Evolutionary conservation across 92 coral and sea anemone species (phyloP), one percentile per base, ranked within the genome.

Genomic region (Scolanthus callimorphus): DNA sequence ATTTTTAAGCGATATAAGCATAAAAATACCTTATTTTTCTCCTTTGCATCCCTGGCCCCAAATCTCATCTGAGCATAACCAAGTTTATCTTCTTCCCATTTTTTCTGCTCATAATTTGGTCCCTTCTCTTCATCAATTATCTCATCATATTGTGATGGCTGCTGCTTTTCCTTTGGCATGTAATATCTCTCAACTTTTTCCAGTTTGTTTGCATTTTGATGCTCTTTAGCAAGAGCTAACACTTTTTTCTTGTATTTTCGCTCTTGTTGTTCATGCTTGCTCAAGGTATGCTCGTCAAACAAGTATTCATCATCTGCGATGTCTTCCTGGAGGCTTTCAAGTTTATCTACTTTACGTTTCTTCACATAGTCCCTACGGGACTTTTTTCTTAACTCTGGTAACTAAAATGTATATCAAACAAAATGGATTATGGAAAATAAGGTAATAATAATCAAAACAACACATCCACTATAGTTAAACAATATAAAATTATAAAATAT

Each of bases 11-110:
- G n/a, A n/a, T n/a, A n/a, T n/a, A n/a, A n/a, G n/a, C n/a, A n/a
- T n/a, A n/a, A n/a, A n/a, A n/a, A n/a, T 49, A 94, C 99, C 88
- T 94, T 94, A 46, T 75, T 94, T 56, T 90, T 94, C n/a, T 76
- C 60, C 61, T 84, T 94, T 2, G 99, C 99, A 74, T 94, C 97
- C 53, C 78, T 89, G 2, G 99, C 99, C n/a, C 99, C 99, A 82
- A 94, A 82, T 27, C 76, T 84, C 99, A 90, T 89, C 70, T 80
- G 85, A 27, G 99, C 99, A 70, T 94, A 82, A 0, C 88, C 97
- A 55, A 94, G 83, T 47, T 94, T 94, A 31, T 94, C 97, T 2
- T 94, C 99, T 54, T 94, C 99, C 99, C 99, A 94, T 53, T 85
- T 90, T 43, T 89, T 94, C 85, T 94, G 99, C 61, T 94, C 99